phyloP scores from a whole-genome alignment of 1,140 invertebrate species.

The Drosophila mojavensis region DNA sequence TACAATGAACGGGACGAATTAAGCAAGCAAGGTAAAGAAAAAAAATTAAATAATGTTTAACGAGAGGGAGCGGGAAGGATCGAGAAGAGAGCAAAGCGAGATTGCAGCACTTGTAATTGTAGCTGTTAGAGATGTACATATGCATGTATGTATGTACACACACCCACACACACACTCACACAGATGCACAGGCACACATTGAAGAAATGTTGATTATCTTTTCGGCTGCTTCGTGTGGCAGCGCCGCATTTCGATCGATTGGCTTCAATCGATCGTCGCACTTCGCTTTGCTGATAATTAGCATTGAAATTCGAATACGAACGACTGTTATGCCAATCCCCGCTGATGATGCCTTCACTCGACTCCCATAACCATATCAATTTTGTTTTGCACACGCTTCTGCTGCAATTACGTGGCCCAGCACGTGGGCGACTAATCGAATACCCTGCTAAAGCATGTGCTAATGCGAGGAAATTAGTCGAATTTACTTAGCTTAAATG shows the following conservation, averaged over 20 bases:
- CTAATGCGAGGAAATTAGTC: no score
- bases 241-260: neutral
- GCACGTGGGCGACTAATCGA: no score
- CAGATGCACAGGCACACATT: neutral
- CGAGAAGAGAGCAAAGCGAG: neutral
- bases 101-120: slow-evolving; percentile 8
- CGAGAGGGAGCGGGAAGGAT: neutral
- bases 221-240: neutral
- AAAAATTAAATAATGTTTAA: slow-evolving; percentile 4
- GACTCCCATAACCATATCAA: no score
- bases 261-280: slow-evolving; percentile 10
- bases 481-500: neutral
- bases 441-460: neutral
- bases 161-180: neutral
- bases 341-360: neutral
- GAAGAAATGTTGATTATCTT: neutral
- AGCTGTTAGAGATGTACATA: neutral
- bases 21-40: neutral
- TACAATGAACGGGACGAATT: neutral
- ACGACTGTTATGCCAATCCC: slow-evolving; percentile 7
- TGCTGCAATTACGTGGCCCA: neutral
- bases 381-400: slow-evolving; percentile 24
- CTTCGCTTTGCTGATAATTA: slow-evolving; percentile 18
- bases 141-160: neutral
- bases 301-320: slow-evolving; percentile 11